Percentiles rank a stretch among this genome's conserved stretches.
These are phyloP conservation scores for Agrypnus murinus DNA, from an alignment of 2,888 invertebrate species.

Conservation along the genomic window DNA sequence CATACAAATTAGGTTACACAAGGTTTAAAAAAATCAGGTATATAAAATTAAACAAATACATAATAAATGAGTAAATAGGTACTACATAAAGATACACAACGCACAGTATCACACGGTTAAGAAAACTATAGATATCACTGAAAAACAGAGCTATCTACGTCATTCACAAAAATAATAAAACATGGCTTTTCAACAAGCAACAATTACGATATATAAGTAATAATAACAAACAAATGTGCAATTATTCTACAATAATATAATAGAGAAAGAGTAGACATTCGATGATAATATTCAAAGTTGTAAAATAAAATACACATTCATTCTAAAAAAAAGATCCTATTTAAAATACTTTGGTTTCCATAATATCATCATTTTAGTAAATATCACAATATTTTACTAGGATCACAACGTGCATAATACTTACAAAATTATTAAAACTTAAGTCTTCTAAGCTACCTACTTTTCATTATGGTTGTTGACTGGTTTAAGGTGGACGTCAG, in stretches of 20 bases:
- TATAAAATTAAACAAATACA: not conserved
- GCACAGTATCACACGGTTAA: slow-evolving; percentile 12
- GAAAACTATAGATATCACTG: not conserved
- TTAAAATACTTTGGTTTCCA: slow-evolving; percentile 52
- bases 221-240: slow-evolving; percentile 25
- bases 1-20: slow-evolving; percentile 2
- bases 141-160: slow-evolving; percentile 3
- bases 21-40: slow-evolving; percentile 1
- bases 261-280: not conserved
- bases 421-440: slow-evolving; percentile 23
- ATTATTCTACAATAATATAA: slow-evolving; percentile 19
- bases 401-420: slow-evolving; percentile 49
- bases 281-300: not conserved
- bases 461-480: not conserved
- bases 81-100: not conserved
- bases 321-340: slow-evolving; percentile 48
- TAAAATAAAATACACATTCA: slow-evolving; percentile 50
- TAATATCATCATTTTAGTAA: slow-evolving; percentile 26
- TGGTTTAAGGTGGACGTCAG: not conserved
- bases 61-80: not conserved
- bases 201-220: not conserved
- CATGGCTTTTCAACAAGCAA: slow-evolving; percentile 17
- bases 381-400: slow-evolving; percentile 56
- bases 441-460: slow-evolving; percentile 30
- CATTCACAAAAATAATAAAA: not conserved